Base-by-base conservation (phyloP, 1,140 invertebrate species). In the Cherax destructor region DNA sequence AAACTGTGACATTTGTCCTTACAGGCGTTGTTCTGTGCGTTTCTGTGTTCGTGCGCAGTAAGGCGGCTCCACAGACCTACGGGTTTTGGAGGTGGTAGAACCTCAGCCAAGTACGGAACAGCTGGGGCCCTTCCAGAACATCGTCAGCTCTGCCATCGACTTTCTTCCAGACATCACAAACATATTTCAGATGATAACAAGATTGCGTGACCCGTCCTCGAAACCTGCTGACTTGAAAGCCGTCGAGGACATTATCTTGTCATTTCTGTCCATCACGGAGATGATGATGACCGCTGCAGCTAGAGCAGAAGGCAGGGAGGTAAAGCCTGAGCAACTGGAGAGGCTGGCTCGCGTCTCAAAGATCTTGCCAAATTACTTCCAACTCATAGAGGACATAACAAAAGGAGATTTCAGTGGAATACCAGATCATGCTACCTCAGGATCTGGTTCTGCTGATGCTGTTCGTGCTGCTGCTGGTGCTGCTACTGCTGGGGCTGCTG, bases 61-160 rank as follows among this genome's bases (percentile, higher is more conserved):
- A 21, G 21, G 61, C 77, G 6, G 79, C 24, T 0, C 79, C 79
- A 10, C 49, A 81, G 56, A 59, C 21, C n/a, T 81, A 81, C 41
- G 56, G 16, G 79, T 59, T 4, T 21, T 81, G 24, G 79, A 59
- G 41, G 79, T 81, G 18, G 11, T 21, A 11, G 21, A 81, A 18
- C 49, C 79, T 5, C 21, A 81, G 50, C 50, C 79, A 9, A 59
- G 21, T 24, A 16, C 49, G 9, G 61, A 4, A 18, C 10, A 65
- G 13, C 6, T 81, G 24, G 79, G 79, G n/a, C 79, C 79, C 10
- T 81, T 16, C 79, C 50, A 81, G 21, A 81, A 30, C 7, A 81
- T 81, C 13, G 24, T 81, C 16, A 24, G 24, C 49, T 47, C 79
- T 21, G 49, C 79, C 79, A 56, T 81, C 50, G 79, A 81, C 79